These are phyloP conservation scores for Gobio gobio DNA, from an alignment of 2,113 vertebrate genomes.

Conservation along the genomic window DNA sequence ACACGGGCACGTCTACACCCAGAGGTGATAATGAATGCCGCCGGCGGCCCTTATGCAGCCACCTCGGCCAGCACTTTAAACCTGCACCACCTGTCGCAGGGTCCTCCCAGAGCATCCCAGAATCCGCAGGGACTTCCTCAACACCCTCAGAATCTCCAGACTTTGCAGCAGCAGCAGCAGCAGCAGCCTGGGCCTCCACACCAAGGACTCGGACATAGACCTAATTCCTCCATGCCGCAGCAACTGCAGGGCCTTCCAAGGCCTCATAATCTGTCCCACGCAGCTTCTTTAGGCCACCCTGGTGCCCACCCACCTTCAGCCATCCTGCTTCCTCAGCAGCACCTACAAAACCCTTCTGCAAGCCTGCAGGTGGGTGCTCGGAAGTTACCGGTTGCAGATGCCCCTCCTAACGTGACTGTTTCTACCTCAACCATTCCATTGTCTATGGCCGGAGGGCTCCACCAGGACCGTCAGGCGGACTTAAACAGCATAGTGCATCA, in stretches of 20 bases:
- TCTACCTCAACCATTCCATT: conserved; percentile 99
- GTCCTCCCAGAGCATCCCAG: conserved; percentile 81
- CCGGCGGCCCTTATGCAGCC: conserved; percentile 81
- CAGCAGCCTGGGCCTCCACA: conserved; percentile 66
- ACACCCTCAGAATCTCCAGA: conserved; percentile 77
- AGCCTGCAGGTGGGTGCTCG: conserved; percentile 83
- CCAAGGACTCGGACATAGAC: conserved; percentile 75
- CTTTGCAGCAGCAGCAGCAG: conserved; percentile 70
- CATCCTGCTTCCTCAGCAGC: conserved; percentile 82
- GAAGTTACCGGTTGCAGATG: conserved; percentile 94
- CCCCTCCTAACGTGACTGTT: conserved; percentile 98
- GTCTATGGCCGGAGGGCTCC: conserved; percentile 93
- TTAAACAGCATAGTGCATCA: conserved; percentile 98
- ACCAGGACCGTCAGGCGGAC: conserved; percentile 91
- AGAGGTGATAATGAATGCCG: conserved; percentile 92
- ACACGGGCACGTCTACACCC: conserved; percentile 88
- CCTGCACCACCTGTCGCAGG: conserved; percentile 81
- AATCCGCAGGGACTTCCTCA: conserved; percentile 70
- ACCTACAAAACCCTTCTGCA: conserved; percentile 77
- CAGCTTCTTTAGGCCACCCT: conserved; percentile 68
- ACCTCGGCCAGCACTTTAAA: conserved; percentile 96
- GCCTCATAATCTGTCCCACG: conserved; percentile 73
- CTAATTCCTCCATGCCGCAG: conserved; percentile 65
- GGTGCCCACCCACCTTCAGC: conserved; percentile 70
- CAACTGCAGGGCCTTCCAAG: conserved; percentile 73